Evolutionary conservation across 2,888 invertebrate genomes (phyloP).

Genomic region (Oithona nana): DNA sequence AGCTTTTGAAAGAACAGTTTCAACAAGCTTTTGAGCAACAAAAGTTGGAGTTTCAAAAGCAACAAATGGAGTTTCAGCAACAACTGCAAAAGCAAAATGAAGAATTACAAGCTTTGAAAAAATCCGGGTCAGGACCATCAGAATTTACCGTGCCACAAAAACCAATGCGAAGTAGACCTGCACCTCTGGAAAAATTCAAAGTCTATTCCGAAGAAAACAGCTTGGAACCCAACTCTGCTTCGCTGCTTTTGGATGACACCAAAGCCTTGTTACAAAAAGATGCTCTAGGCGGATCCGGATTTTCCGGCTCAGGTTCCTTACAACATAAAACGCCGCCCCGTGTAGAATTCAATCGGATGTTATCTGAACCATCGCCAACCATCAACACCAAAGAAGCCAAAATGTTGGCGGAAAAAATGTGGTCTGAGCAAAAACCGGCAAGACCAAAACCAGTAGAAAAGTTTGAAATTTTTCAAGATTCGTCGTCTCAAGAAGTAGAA

Average conservation of each 20-base stretch:
- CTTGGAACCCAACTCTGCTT: neutral
- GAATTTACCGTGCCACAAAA: neutral
- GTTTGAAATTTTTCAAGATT: conserved; percentile 4
- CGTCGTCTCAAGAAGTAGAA: neutral
- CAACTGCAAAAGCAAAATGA: neutral
- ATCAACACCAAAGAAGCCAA: conserved; percentile 49
- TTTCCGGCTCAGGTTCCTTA: neutral
- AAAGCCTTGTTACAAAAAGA: neutral
- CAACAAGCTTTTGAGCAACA: too few species aligned
- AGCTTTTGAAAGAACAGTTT: too few species aligned
- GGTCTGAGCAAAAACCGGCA: conserved; percentile 22
- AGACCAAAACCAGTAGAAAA: neutral
- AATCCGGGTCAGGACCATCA: neutral
- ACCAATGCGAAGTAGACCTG: neutral
- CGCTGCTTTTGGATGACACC: neutral
- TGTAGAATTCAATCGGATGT: neutral
- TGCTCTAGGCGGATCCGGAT: neutral
- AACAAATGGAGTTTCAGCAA: too few species aligned
- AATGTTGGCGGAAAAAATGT: conserved; percentile 42
- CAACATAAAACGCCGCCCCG: neutral
- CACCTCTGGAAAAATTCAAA: too few species aligned
- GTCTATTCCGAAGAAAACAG: neutral
- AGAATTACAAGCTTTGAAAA: neutral
- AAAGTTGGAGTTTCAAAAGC: too few species aligned
- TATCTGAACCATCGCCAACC: conserved; percentile 27